phyloP scores from a whole-genome alignment of 2,113 vertebrate genomes.

The Monopterus albus region DNA sequence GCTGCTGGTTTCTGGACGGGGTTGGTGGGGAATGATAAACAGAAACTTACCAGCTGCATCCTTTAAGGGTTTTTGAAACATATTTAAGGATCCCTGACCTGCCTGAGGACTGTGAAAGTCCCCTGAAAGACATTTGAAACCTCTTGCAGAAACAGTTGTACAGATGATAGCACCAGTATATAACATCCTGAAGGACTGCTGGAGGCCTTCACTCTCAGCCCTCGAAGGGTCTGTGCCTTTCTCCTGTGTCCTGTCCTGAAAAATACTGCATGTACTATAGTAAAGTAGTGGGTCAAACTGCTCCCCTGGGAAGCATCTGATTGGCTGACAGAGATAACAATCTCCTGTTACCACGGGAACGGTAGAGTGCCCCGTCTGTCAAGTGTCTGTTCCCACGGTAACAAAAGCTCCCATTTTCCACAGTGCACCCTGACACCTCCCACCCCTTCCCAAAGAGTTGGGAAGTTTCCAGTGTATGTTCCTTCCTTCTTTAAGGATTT shows the following conservation, averaged over 20 bases:
- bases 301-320: constrained; percentile 37
- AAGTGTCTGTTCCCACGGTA: constrained; percentile 69
- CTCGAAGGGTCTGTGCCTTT: too few relatives aligned
- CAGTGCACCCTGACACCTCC: neutral
- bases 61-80: too few relatives aligned
- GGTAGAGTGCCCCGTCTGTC: constrained; percentile 51
- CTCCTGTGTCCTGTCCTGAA: too few relatives aligned
- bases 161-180: too few relatives aligned
- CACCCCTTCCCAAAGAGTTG: constrained; percentile 3
- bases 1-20: too few relatives aligned
- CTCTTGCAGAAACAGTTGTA: neutral
- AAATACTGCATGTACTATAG: neutral
- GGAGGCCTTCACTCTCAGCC: too few relatives aligned
- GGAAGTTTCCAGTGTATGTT: constrained; percentile 31
- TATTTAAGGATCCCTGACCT: too few relatives aligned
- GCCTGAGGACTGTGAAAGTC: neutral
- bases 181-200: too few relatives aligned
- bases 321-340: constrained; percentile 65
- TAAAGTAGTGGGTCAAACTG: neutral
- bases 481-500: too few relatives aligned
- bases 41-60: too few relatives aligned
- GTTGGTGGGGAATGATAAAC: too few relatives aligned
- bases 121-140: neutral
- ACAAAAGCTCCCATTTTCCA: constrained; percentile 60
- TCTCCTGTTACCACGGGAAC: constrained; percentile 62